Evolutionary conservation across 2,888 invertebrate species (phyloP).

Genomic region (Ischnura elegans): DNA sequence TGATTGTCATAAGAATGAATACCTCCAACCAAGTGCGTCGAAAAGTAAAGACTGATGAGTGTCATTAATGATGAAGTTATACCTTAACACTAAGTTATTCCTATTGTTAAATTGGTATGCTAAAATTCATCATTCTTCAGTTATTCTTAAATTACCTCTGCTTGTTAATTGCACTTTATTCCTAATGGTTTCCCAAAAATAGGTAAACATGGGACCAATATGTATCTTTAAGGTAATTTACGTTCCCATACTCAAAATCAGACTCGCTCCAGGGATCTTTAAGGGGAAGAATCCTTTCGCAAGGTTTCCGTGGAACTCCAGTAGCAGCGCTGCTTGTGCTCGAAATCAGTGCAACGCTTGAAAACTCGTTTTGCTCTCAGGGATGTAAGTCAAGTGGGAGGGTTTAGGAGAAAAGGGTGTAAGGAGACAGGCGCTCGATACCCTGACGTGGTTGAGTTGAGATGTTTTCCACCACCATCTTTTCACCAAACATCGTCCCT

Average conservation of each 20-base stretch:
- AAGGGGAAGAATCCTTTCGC: not conserved
- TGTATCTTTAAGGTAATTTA: not conserved
- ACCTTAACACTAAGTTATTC: too few relatives aligned
- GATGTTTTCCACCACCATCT: not conserved
- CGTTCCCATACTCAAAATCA: not conserved
- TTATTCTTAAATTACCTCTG: too few relatives aligned
- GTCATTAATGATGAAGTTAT: too few relatives aligned
- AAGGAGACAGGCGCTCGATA: conserved; percentile 22
- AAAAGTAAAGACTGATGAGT: too few relatives aligned
- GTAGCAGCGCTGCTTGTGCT: not conserved
- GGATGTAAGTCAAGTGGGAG: not conserved
- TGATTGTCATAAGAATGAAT: too few relatives aligned
- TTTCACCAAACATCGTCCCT: not conserved
- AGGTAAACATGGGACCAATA: too few relatives aligned
- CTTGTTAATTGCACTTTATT: too few relatives aligned
- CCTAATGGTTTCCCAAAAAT: too few relatives aligned
- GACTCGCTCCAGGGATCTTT: not conserved
- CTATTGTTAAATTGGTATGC: too few relatives aligned
- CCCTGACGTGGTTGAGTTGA: conserved; percentile 25
- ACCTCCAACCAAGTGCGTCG: too few relatives aligned
- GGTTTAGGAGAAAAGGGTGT: not conserved
- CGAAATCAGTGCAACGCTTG: not conserved
- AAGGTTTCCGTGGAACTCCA: not conserved
- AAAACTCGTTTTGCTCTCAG: conserved; percentile 4
- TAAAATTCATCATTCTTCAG: too few relatives aligned